These are phyloP conservation scores for Pteruthius melanotis DNA, from an alignment of 2,113 vertebrate species.

Conservation along the genomic window DNA sequence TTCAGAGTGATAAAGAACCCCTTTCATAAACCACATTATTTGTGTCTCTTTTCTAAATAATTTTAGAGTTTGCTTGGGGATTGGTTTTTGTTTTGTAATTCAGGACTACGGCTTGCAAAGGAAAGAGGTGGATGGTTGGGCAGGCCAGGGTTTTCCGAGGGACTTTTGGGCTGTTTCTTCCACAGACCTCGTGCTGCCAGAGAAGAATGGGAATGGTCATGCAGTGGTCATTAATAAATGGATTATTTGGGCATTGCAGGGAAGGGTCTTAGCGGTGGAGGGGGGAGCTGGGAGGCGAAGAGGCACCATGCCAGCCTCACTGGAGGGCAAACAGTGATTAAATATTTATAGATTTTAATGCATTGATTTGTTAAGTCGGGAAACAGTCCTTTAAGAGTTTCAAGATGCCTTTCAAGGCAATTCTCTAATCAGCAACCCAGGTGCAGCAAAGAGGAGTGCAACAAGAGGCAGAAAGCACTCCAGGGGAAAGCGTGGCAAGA, in stretches of 20 bases:
- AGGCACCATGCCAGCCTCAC: not conserved
- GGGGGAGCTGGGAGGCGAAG: not conserved
- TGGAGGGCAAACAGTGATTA: slow-evolving; percentile 52
- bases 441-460: slow-evolving; percentile 22
- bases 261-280: not conserved
- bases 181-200: not conserved
- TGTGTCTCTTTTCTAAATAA: not conserved
- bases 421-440: slow-evolving; percentile 38
- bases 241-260: slow-evolving; percentile 40
- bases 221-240: slow-evolving; percentile 44
- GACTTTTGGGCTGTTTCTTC: not conserved
- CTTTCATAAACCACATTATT: not conserved
- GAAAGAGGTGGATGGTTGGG: rapidly evolving
- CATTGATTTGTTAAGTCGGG: slow-evolving; percentile 60
- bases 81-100: not conserved
- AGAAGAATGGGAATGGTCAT: slow-evolving; percentile 1
- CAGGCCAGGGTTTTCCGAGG: not conserved
- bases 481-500: not conserved
- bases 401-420: slow-evolving; percentile 24
- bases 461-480: not conserved
- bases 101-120: not conserved
- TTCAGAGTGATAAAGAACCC: not conserved
- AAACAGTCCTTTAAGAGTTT: slow-evolving; percentile 43
- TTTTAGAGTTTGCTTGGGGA: not conserved
- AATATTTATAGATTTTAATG: slow-evolving; percentile 76